Evolutionary conservation across 2,888 invertebrate genomes (phyloP).

Genomic region (Notodonta dromedarius): DNA sequence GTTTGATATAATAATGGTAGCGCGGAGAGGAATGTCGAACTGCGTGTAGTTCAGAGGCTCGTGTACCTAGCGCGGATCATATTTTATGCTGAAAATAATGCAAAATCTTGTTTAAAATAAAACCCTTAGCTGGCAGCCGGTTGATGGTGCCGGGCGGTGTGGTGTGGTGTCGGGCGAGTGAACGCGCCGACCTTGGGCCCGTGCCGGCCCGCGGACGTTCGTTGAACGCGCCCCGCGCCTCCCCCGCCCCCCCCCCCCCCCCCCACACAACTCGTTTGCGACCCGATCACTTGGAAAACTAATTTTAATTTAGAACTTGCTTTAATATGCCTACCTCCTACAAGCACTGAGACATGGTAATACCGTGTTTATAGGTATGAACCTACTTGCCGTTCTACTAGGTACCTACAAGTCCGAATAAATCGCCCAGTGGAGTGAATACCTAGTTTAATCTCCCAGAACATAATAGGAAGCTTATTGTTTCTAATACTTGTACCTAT

Average conservation of each 20-base stretch:
- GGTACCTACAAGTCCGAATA: too few relatives aligned
- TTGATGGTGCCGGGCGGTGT: conserved; percentile 44
- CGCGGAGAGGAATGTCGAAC: conserved; percentile 24
- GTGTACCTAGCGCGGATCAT: conserved; percentile 22
- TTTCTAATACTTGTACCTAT: too few relatives aligned
- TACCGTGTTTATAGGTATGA: conserved; percentile 10
- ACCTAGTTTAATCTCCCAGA: too few relatives aligned
- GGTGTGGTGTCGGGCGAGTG: conserved; percentile 57
- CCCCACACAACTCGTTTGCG: conserved; percentile 67
- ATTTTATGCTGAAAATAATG: conserved; percentile 37
- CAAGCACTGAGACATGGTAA: too few relatives aligned
- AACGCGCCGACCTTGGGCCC: conserved; percentile 80
- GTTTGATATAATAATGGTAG: conserved; percentile 23
- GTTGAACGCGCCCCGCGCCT: conserved; percentile 70
- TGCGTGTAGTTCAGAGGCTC: conserved; percentile 21
- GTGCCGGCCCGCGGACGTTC: conserved; percentile 81
- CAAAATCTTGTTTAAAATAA: conserved; percentile 48
- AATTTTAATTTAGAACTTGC: background rate
- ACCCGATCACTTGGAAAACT: conserved; percentile 63
- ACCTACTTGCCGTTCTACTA: too few relatives aligned
- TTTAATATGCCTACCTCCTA: background rate
- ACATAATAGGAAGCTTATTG: too few relatives aligned
- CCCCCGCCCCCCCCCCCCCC: conserved; percentile 34
- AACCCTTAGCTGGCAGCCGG: conserved; percentile 43
- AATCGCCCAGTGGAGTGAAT: too few relatives aligned